Conservation (phyloP, 1,140 invertebrate species). For the Panulirus ornatus region DNA sequence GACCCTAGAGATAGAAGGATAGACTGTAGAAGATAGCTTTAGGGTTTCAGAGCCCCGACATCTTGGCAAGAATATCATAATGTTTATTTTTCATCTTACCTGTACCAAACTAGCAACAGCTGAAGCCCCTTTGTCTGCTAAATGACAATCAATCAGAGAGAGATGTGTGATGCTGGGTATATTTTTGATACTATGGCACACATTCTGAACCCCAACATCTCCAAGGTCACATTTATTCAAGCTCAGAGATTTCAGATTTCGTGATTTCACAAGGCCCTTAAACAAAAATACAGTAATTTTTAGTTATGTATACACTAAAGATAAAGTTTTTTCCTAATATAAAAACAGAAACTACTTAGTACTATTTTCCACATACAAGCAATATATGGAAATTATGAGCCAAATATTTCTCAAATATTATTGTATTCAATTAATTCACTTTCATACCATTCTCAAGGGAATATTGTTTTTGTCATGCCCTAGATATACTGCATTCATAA, state of each 20-base stretch:
- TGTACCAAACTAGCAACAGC: slow-evolving; percentile 33
- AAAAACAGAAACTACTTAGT: background rate
- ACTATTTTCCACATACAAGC: background rate
- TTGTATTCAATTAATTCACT: background rate
- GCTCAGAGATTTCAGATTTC: slow-evolving; percentile 40
- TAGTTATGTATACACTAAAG: background rate
- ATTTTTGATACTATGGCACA: slow-evolving; percentile 56
- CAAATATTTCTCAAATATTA: background rate
- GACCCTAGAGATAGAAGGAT: background rate
- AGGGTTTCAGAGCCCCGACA: no score
- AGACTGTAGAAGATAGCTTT: no score
- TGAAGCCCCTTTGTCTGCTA: slow-evolving; percentile 36
- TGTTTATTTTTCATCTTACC: background rate
- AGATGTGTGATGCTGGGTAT: slow-evolving; percentile 60
- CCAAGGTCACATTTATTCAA: slow-evolving; percentile 40
- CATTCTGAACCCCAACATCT: slow-evolving; percentile 21
- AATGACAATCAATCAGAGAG: slow-evolving; percentile 16
- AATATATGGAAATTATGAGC: background rate
- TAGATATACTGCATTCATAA: background rate
- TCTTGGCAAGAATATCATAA: no score
- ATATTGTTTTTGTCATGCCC: background rate
- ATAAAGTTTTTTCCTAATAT: background rate
- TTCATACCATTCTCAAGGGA: background rate
- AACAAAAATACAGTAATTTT: background rate
- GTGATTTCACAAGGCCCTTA: slow-evolving; percentile 46